A percentile compares a stretch with the other conserved stretches of the same genome.
These are phyloP conservation scores for Cassiopea xamachana DNA, from an alignment of 30 jellyfish, hydroid and myxozoan genomes.

Conservation along the genomic window DNA sequence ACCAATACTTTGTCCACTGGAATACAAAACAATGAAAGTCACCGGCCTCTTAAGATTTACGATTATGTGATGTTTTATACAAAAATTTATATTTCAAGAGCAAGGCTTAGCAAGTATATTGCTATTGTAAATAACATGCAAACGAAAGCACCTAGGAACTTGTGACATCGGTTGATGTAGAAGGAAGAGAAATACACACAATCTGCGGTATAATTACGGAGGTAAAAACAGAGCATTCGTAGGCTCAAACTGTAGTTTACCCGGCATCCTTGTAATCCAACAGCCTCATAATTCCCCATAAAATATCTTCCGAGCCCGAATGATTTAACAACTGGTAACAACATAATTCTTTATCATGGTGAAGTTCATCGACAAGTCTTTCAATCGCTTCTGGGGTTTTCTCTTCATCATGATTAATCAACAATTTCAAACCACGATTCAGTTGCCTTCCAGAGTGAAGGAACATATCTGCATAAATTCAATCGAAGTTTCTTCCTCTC, in stretches of 20 bases:
- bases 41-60: no score
- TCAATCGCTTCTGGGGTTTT: slow-evolving; percentile 60
- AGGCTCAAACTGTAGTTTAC: slow-evolving; percentile 1
- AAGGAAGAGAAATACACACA: background rate
- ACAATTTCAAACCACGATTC: slow-evolving; percentile 44
- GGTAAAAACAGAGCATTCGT: background rate
- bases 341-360: slow-evolving; percentile 70
- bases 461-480: slow-evolving; percentile 51
- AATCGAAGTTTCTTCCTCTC: slow-evolving; percentile 7
- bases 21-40: no score
- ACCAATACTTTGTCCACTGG: no score
- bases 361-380: slow-evolving; percentile 58
- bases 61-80: no score
- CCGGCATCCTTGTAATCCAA: slow-evolving; percentile 63
- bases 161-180: background rate
- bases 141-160: background rate
- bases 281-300: slow-evolving; percentile 73
- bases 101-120: no score
- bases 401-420: slow-evolving; percentile 56
- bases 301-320: slow-evolving; percentile 84
- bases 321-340: slow-evolving; percentile 89
- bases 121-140: no score
- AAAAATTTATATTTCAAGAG: no score
- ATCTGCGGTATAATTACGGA: background rate
- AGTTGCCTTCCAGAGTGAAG: slow-evolving; percentile 69